These are phyloP conservation scores for Drosophila subsilvestris DNA, from an alignment of 2,888 invertebrate genomes.

Conservation along the genomic window DNA sequence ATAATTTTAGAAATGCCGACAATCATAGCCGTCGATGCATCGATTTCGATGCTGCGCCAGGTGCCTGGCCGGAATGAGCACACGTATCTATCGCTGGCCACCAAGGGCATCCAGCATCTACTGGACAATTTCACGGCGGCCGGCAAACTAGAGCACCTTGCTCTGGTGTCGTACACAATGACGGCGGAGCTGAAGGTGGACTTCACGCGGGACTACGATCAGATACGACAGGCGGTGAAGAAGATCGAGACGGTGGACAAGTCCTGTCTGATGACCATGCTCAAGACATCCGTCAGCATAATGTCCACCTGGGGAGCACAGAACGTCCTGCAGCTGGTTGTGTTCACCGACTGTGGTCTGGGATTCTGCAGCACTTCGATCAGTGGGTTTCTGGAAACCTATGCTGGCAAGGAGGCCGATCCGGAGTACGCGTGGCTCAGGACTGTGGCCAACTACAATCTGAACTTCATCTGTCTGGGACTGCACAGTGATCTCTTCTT, in stretches of 20 bases:
- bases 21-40: conserved; percentile 83
- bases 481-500: conserved; percentile 87
- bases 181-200: conserved; percentile 88
- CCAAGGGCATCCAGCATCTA: conserved; percentile 82
- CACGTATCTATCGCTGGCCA: conserved; percentile 82
- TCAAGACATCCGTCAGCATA: conserved; percentile 91
- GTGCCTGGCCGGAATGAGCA: conserved; percentile 83
- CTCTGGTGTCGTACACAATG: conserved; percentile 79
- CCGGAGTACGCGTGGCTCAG: conserved; percentile 88
- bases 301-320: conserved; percentile 96
- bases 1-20: conserved; percentile 80
- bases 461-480: conserved; percentile 90
- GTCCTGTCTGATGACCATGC: conserved; percentile 91
- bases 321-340: conserved; percentile 91
- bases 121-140: conserved; percentile 80
- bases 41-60: conserved; percentile 83
- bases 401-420: conserved; percentile 66
- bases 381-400: conserved; percentile 85
- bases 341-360: conserved; percentile 91
- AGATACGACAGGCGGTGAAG: conserved; percentile 90
- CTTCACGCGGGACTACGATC: conserved; percentile 95
- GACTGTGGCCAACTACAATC: conserved; percentile 91
- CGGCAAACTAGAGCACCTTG: conserved; percentile 82
- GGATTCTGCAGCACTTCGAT: conserved; percentile 87
- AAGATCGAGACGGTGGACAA: conserved; percentile 94